phyloP scores from a whole-genome alignment of 2,797 vertebrate genomes.

The Anguilla pacifica region DNA sequence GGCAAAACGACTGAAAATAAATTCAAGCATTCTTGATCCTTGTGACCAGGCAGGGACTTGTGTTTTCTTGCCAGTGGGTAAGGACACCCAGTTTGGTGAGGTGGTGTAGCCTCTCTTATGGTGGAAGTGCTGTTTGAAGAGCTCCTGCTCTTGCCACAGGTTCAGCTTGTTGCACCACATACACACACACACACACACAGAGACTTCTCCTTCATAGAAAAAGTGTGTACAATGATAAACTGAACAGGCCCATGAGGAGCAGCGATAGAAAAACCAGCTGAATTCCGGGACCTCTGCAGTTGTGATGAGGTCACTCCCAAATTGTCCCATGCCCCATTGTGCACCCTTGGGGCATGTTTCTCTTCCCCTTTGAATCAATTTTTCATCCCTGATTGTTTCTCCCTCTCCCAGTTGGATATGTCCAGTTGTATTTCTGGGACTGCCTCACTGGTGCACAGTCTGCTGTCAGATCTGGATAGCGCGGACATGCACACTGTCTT shows the following conservation, averaged over 20 bases:
- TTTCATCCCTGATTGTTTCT: neutral
- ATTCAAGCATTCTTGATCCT: constrained; percentile 30
- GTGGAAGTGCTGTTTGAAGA: constrained; percentile 11
- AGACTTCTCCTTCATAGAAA: neutral
- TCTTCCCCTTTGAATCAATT: neutral
- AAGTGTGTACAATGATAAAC: neutral
- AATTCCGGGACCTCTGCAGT: neutral
- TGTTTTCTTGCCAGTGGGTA: neutral
- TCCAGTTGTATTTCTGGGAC: neutral
- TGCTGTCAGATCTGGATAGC: neutral
- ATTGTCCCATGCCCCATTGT: neutral
- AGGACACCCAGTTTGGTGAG: neutral
- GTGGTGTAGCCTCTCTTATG: constrained; percentile 8
- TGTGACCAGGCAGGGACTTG: constrained; percentile 12
- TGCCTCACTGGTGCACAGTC: neutral
- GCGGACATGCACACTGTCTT: too few species aligned
- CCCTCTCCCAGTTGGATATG: neutral
- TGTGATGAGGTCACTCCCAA: neutral
- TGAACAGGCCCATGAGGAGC: neutral
- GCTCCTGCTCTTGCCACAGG: constrained; percentile 13
- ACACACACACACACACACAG: neutral
- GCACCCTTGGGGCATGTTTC: too few species aligned
- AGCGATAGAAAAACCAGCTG: neutral
- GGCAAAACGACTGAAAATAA: constrained; percentile 40
- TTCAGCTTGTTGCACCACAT: constrained; percentile 9